These are phyloP conservation scores for Carlito syrichta DNA, from an alignment of 2,113 vertebrate species.

Conservation along the genomic window DNA sequence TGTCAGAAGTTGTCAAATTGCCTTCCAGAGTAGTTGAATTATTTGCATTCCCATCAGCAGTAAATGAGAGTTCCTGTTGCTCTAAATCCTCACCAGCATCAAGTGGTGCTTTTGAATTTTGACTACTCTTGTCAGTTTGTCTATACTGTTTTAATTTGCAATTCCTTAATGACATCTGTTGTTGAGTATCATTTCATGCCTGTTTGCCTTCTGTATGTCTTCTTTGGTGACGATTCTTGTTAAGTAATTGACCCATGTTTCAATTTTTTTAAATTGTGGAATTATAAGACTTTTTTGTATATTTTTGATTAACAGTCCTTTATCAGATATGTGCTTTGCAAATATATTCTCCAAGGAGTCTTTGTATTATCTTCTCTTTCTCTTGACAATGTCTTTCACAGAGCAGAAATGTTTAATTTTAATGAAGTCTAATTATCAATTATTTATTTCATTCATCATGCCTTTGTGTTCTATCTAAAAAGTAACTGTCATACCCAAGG, in stretches of 20 bases:
- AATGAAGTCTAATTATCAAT: not conserved
- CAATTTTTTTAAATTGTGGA: not conserved
- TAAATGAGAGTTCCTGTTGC: not conserved
- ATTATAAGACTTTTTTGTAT: not conserved
- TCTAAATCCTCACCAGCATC: not conserved
- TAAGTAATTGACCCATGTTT: not conserved
- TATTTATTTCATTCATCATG: not conserved
- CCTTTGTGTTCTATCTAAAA: not conserved
- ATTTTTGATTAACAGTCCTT: not conserved
- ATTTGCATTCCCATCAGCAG: not conserved
- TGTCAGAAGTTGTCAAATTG: not conserved
- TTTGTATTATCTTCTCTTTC: not conserved
- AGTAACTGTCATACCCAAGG: not conserved
- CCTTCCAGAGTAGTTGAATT: not conserved
- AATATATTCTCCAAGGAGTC: not conserved
- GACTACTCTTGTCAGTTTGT: not conserved
- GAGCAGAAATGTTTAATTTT: not conserved
- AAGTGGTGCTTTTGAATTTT: not conserved
- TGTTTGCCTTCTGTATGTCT: not conserved
- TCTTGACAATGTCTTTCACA: not conserved
- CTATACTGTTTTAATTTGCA: not conserved
- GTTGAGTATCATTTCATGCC: not conserved
- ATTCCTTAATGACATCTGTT: not conserved
- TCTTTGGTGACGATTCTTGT: not conserved
- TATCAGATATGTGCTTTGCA: not conserved